Evolutionary conservation across 2,113 vertebrate species (phyloP), one percentile per base, ranked within the genome.

Genomic region (Varanus komodoensis): DNA sequence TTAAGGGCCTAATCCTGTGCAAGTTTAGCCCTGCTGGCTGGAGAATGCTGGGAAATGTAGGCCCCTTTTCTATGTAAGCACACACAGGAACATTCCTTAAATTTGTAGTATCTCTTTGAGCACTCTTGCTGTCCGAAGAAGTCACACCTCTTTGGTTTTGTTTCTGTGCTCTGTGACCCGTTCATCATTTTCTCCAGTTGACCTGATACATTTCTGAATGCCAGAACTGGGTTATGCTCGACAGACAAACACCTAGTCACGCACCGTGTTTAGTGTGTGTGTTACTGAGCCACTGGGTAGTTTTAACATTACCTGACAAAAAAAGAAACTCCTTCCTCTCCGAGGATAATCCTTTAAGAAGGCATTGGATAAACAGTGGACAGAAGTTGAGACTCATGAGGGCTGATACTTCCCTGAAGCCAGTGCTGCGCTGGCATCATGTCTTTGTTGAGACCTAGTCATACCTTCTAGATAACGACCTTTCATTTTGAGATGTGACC

Each of bases 181-280:
- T 61, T 84, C 21, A 75, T 91, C 74, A 14, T 91, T 96, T 96
- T 95, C 96, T 96, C 92, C 90, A 94, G 87, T 88, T 90, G 88
- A 88, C 69, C 93, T 90, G 84, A 77, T 92, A 90, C 75, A 79
- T 83, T 86, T 93, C 86, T 77, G 29, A 79, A 74, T 87, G 94
- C 79, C 93, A 93, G 94, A 95, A 95, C 68, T 87, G 89, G 8
- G 90, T 95, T 95, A 38, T 75, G 94, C 86, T 95, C 78, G 80
- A 25, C 79, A 91, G 96, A 92, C 90, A 87, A 19, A 11, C 91
- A 52, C 90, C 89, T 92, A 44, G 61, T 27, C 7, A 19, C 8
- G n/a, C 14, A 38, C 17, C 29, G 29, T 23, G 81, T 61, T 34
- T 54, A 52, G 21, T 23, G 38, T 64, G 61, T 64, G 61, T 21